A percentile compares a stretch with the other conserved stretches of the same genome.
These are phyloP conservation scores for Neodiprion fabricii DNA, from an alignment of 1,140 invertebrate genomes.

Conservation along the genomic window DNA sequence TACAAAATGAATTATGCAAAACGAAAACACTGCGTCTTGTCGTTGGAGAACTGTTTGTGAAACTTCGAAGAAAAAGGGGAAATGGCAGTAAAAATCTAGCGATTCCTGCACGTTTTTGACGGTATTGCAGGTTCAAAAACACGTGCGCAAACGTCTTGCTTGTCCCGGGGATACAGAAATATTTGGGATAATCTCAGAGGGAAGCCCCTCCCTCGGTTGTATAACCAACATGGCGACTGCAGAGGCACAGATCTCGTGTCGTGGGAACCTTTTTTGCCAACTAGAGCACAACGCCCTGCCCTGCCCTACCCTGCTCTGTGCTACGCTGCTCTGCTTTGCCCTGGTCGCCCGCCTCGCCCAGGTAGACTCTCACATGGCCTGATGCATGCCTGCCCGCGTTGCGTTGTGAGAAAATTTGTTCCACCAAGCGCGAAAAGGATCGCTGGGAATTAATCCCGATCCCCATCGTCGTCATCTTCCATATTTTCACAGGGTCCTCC, in stretches of 20 bases:
- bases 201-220: slow-evolving; percentile 31
- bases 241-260: slow-evolving; percentile 32
- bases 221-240: slow-evolving; percentile 2
- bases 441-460: slow-evolving; percentile 2
- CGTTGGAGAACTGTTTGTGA: too few species aligned
- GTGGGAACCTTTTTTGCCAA: slow-evolving; percentile 57
- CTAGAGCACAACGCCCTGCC: slow-evolving; percentile 45
- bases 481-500: not conserved
- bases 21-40: too few species aligned
- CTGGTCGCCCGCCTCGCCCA: slow-evolving; percentile 42
- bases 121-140: too few species aligned
- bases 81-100: not conserved
- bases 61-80: too few species aligned
- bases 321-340: slow-evolving; percentile 11
- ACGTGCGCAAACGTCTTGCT: not conserved
- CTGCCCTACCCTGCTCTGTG: slow-evolving; percentile 25
- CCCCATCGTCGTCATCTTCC: not conserved
- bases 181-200: slow-evolving; percentile 35
- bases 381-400: not conserved
- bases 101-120: not conserved
- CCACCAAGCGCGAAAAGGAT: slow-evolving; percentile 4
- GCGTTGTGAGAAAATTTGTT: slow-evolving; percentile 7
- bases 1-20: too few species aligned
- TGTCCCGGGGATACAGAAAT: not conserved
- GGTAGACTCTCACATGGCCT: slow-evolving; percentile 50